Conservation (phyloP, 2,888 invertebrate genomes). For the Cephus pulcher region DNA sequence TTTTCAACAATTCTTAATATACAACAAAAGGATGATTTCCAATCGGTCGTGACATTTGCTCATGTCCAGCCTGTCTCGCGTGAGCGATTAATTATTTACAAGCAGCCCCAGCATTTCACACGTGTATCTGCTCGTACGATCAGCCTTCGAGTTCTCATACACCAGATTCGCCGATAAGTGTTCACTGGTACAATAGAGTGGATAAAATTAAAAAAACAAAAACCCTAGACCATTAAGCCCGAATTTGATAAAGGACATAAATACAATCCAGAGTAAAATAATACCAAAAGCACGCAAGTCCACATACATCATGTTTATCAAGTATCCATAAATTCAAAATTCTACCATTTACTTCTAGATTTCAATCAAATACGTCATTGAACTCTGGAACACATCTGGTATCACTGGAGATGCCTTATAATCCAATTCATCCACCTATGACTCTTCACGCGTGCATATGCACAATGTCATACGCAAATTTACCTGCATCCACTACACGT, state of each 20-base stretch:
- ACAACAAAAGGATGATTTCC: too few species aligned
- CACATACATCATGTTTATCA: too few species aligned
- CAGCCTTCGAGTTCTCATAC: constrained; percentile 11
- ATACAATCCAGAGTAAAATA: background rate
- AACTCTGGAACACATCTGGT: constrained; percentile 23
- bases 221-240: background rate
- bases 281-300: background rate
- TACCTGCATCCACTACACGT: too few species aligned
- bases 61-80: constrained; percentile 24
- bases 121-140: constrained; percentile 33
- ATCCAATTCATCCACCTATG: constrained; percentile 24
- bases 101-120: constrained; percentile 36
- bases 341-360: too few species aligned
- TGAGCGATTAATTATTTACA: constrained; percentile 38
- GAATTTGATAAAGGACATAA: background rate
- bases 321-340: too few species aligned
- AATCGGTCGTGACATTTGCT: too few species aligned
- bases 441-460: too few species aligned
- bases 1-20: background rate
- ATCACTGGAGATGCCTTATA: constrained; percentile 34
- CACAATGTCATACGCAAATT: too few species aligned
- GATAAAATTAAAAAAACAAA: background rate
- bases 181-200: background rate
- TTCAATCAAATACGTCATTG: constrained; percentile 29
- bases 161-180: background rate